A percentile compares a stretch with the other conserved stretches of the same genome.
Conservation (phyloP, 92 coral and sea anemone genomes). For the Paramuricea clavata region DNA sequence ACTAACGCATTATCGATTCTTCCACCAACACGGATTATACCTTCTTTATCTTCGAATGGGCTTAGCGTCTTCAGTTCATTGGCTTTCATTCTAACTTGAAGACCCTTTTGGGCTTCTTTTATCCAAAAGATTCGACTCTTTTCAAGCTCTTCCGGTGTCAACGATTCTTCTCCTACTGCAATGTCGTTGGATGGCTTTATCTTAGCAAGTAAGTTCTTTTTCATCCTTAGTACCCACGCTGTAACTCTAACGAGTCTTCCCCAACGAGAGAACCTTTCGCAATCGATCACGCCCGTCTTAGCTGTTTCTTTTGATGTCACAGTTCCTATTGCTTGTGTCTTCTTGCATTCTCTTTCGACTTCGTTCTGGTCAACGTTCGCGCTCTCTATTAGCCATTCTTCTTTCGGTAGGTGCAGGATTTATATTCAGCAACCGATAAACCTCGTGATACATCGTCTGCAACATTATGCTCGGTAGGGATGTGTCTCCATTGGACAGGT, state of each 20-base stretch:
- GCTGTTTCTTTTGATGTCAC: slow-evolving; percentile 4
- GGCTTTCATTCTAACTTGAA: slow-evolving; percentile 26
- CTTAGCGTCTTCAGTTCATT: slow-evolving; percentile 13
- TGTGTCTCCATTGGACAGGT: slow-evolving; percentile 3
- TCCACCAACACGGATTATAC: slow-evolving; percentile 39
- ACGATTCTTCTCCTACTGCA: slow-evolving; percentile 23
- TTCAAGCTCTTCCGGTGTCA: slow-evolving; percentile 33
- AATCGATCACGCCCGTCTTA: slow-evolving; percentile 22
- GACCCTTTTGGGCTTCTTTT: slow-evolving; percentile 34
- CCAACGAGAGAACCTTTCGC: slow-evolving; percentile 46
- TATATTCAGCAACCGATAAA: not conserved
- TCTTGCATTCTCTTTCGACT: slow-evolving; percentile 3
- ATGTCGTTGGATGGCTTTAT: not conserved
- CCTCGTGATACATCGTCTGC: not conserved
- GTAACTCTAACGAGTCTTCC: slow-evolving; percentile 53
- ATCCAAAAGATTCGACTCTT: slow-evolving; percentile 32
- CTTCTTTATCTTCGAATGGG: slow-evolving; percentile 32
- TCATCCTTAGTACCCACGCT: slow-evolving; percentile 38
- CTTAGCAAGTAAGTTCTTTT: not conserved
- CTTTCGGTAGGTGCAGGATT: slow-evolving; percentile 46
- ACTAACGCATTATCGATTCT: slow-evolving; percentile 30
- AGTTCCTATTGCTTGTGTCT: slow-evolving; percentile 4
- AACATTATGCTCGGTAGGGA: not conserved
- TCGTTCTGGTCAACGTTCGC: slow-evolving; percentile 31
- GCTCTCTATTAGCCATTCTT: slow-evolving; percentile 37